Evolutionary conservation across 2,888 invertebrate species (phyloP), one percentile per base, ranked within the genome.

Genomic region (Spilarctia lutea): DNA sequence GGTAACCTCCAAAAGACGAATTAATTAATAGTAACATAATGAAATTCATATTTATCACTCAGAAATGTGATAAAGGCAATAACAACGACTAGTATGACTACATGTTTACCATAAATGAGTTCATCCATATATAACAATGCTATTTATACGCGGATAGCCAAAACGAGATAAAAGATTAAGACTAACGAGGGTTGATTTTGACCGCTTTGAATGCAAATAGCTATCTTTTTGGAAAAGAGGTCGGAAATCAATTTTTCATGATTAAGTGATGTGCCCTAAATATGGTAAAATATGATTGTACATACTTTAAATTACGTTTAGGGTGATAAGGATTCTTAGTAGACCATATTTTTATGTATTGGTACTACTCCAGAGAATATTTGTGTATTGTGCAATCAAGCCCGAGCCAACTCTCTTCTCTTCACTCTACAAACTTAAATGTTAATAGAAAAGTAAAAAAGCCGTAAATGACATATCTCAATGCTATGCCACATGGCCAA

Each of bases 21-120:
- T 65, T 20, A 24, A 35, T 20, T 33, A 35, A 27, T 67, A 52
- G 33, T 30, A 68, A 30, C 52, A 35, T 30, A 52, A 52, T 48
- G 8, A 24, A 68, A 68, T 68, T 52, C 48, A 33, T 48, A 33
- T 52, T 52, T 68, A 68, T 68, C 52, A 52, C 45, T 68, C 68
- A n/a, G 68, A 39, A 60, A 35, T 39, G 39, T 52, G 60, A 70
- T 70, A 42, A 56, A 70, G 56, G n/a, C 56, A 60, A 52, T 68
- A 68, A 68, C 52, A 68, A 33, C 27, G 45, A 52, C 52, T 68
- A 35, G 35, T n/a, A 68, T 52, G 52, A 68, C 68, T 33, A 52
- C 68, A 48, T 52, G 35, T 68, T 68, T 68, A 69, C 69, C 69
- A 56, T 56, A 27, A 60, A 68, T 68, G 45, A 68, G 30, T 68